Evolutionary conservation across 2,797 vertebrate genomes (phyloP), one percentile per base, ranked within the genome.

Genomic region (Cercopithecus mitis): DNA sequence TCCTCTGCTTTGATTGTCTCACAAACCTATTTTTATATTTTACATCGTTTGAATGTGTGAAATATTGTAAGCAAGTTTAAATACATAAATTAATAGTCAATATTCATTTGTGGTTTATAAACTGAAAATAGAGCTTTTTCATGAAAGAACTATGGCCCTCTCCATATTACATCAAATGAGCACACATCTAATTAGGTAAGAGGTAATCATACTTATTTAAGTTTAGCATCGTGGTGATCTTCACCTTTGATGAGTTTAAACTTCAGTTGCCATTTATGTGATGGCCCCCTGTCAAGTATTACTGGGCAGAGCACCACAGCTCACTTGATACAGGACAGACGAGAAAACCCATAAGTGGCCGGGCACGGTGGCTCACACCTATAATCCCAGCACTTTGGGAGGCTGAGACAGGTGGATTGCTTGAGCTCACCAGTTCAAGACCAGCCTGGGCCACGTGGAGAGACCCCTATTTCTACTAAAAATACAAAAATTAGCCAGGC

Each of bases 221-320:
- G 72, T 64, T 88, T 61, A 89, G 84, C 50, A 61, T 88, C 73
- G 39, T 61, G 57, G 52, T 58, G 92, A 86, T 93, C 72, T 83
- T 87, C 61, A 95, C 77, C 25, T 90, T 50, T 97, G 95, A 97
- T 75, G 70, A 36, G 94, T 33, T 96, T 9, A 83, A 85, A 95
- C 24, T 97, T 89, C 88, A 97, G 97, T 13, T 97, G 76, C 64
- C 81, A 17, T 92, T 97, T 96, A 97, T 90, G 82, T 95, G 92
- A 96, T 43, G 88, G 73, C 95, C 82, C 95, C 96, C 92, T 97
- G 91, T 93, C 95, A 97, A 83, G 72, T 47, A 52, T 84, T 97
- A 76, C 70, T 47, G 88, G 75, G 79, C 70, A 98, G 93, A 89
- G 88, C 86, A 95, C n/a, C 90, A 95, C 19, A 90, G 96, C 67